Percentiles rank a stretch among this genome's conserved stretches.
Evolutionary conservation across 2,797 vertebrate genomes (phyloP).

Genomic region (Poliocrania exsul): DNA sequence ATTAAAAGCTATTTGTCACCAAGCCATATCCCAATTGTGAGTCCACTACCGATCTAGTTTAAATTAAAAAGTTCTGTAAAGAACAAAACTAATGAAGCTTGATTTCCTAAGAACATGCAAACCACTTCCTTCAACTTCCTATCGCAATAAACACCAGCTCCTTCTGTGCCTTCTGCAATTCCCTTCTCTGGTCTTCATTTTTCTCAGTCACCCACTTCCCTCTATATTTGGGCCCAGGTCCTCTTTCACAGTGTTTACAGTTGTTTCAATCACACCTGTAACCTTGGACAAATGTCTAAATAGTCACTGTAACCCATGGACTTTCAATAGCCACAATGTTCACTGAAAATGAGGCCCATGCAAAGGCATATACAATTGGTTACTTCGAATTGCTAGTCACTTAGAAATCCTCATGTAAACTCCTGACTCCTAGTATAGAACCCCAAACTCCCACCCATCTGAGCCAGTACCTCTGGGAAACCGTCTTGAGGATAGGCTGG

Average conservation of each 20-base stretch:
- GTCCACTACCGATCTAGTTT: slow-evolving; percentile 3
- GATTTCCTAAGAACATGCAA: slow-evolving; percentile 30
- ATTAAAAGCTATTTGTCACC: slow-evolving; percentile 2
- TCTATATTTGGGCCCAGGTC: neutral
- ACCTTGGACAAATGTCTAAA: slow-evolving; percentile 5
- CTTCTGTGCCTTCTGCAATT: neutral
- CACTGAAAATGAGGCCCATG: neutral
- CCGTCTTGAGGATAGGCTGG: neutral
- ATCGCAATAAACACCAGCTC: slow-evolving; percentile 46
- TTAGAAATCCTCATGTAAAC: neutral
- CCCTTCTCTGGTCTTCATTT: neutral
- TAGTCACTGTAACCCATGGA: neutral
- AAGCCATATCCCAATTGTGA: neutral
- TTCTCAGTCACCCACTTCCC: neutral
- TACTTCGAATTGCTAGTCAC: neutral
- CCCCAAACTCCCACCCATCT: neutral
- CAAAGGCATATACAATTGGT: neutral
- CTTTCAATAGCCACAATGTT: neutral
- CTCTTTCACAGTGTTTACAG: neutral
- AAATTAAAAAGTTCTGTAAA: slow-evolving; percentile 25
- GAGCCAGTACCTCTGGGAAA: neutral
- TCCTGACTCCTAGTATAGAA: neutral
- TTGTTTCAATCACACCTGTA: neutral
- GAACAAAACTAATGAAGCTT: slow-evolving; percentile 13
- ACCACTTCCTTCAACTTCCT: slow-evolving; percentile 10